Base-by-base conservation (phyloP, 2,888 invertebrate genomes). In the Drosophila leonis region DNA sequence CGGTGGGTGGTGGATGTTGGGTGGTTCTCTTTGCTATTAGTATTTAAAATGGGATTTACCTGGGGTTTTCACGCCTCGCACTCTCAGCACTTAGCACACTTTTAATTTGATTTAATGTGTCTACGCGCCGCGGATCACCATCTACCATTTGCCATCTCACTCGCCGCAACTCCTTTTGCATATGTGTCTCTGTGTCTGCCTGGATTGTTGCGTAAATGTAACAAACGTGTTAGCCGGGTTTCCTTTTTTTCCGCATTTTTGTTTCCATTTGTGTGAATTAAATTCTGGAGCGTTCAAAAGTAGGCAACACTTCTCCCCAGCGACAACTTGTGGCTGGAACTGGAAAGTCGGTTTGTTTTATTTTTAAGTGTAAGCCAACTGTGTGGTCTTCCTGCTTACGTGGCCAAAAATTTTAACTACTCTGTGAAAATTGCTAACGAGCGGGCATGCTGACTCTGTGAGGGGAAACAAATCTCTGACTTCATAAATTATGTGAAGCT, bases 101-200 rank as follows among this genome's bases (percentile, higher is more conserved):
- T 90, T 90, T 90, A 89, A 89, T 89, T 89, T 89, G 90, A 89
- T 89, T 90, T 90, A 89, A 89, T 85, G 86, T 76, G 83, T 85
- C 88, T 87, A 83, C 72, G 85, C 85, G 88, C 80, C 82, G 72
- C 75, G 64, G 71, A 52, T 69, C 77, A 66, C 54, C 62, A 65
- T 49, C 48, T 61, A 49, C 65, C 18, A 51, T 66, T 59, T 67
- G 60, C 63, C 62, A 35, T 48, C 71, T 51, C 27, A 13, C 7
- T 12, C 27, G 8, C 49, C 52, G 2, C 37, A 51, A 20, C 27
- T 29, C 27, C 39, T 42, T n/a, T 13, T 8, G 7, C 27, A 44
- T 56, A 59, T 75, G 39, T 62, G 37, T 37, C 46, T 15, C 29
- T 12, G 48, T 61, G 60, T 35, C 46, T 59, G 60, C 61, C 63